Conservation (phyloP, 2,888 invertebrate genomes). For the Brachyopa scutellaris region DNA sequence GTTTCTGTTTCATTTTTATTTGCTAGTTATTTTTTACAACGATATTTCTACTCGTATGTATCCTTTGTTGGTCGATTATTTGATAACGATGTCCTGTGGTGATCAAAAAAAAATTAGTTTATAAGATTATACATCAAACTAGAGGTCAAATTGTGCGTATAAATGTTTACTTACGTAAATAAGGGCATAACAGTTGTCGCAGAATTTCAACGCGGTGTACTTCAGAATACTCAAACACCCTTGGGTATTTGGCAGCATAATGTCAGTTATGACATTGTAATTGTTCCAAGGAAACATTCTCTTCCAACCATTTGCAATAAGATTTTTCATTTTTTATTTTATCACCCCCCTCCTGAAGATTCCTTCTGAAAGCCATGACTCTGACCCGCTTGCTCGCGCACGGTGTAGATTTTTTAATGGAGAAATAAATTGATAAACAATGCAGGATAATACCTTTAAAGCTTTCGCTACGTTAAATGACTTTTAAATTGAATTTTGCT, state of each 20-base stretch:
- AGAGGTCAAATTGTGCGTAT: slow-evolving; percentile 56
- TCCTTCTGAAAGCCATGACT: slow-evolving; percentile 23
- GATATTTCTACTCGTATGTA: slow-evolving; percentile 13
- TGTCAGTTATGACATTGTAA: slow-evolving; percentile 66
- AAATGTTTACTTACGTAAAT: slow-evolving; percentile 36
- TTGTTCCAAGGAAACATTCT: slow-evolving; percentile 64
- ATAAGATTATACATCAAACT: slow-evolving; percentile 57
- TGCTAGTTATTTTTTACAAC: slow-evolving; percentile 15
- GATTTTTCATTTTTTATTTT: neutral
- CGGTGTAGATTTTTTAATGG: slow-evolving; percentile 73
- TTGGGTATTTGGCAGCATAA: slow-evolving; percentile 61
- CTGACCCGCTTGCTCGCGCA: slow-evolving; percentile 28
- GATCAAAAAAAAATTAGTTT: slow-evolving; percentile 61
- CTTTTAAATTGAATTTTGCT: slow-evolving; percentile 75
- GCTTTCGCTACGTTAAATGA: slow-evolving; percentile 75
- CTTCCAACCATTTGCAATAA: slow-evolving; percentile 2
- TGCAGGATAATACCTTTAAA: slow-evolving; percentile 75
- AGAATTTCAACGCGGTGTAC: neutral
- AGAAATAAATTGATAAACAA: slow-evolving; percentile 75
- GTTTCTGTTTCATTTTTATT: neutral
- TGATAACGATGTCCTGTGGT: slow-evolving; percentile 67
- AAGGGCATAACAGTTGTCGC: slow-evolving; percentile 54
- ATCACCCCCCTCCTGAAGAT: slow-evolving; percentile 11
- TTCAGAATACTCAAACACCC: slow-evolving; percentile 29
- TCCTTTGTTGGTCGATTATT: slow-evolving; percentile 66